Evolutionary conservation across 2,888 invertebrate species (phyloP), one percentile per base, ranked within the genome.

Genomic region (Cryptocheilus praepositus): DNA sequence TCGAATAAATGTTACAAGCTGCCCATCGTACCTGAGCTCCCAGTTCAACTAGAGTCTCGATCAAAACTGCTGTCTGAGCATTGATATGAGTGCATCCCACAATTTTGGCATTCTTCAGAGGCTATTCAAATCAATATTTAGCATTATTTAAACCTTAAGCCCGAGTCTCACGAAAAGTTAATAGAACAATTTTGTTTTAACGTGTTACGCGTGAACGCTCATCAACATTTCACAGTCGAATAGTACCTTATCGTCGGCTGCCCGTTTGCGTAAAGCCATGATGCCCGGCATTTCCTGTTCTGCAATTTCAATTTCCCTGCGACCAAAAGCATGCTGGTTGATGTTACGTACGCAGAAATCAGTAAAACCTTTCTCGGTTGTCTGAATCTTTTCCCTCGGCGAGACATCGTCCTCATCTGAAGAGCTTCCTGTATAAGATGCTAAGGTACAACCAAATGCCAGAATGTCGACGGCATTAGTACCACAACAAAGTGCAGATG

Each of bases 261-360:
- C 98, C 71, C 98, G 91, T 82, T 96, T 96, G 60, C 98, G 91
- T 77, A 99, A 89, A 0, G 98, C 98, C 94, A 98, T 96, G 69
- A 99, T 96, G 0, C 98, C 98, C 0, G 98, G 98, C 98, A 99
- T 99, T 91, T 99, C 98, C 90, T 98, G 98, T 86, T 99, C 98
- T 0, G 98, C 98, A 74, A 99, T 98, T 91, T 99, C 98, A 75
- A 99, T 98, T 91, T 99, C 99, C 49, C 98, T 89, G 36, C 98
- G 91, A 0, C 99, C 99, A 86, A 98, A 98, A 0, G 96, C 96
- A 85, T 96, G 95, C 85, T 98, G 97, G 73, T 94, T 95, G 69
- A 99, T 94, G 86, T 98, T 98, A 64, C 96, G 92, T 25, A 99
- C 98, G 89, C 98, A 98, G 90, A 98, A 98, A 77, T 98, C 96